These are phyloP conservation scores for Nymphalis c-album DNA, from an alignment of 2,888 invertebrate genomes.

Conservation along the genomic window DNA sequence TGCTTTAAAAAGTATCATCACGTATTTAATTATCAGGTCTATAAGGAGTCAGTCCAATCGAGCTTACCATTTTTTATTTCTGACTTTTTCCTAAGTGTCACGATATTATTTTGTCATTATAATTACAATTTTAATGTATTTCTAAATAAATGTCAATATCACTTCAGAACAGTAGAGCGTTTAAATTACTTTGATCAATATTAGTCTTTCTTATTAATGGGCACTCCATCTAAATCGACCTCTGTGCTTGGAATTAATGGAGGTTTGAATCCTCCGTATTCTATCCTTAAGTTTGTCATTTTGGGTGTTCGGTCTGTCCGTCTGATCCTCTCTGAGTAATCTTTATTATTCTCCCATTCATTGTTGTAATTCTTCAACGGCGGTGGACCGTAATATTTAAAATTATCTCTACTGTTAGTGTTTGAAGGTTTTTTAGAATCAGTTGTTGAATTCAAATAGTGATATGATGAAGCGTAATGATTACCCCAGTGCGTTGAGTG, in stretches of 20 bases:
- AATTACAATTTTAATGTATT: too few species aligned
- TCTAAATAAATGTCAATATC: too few species aligned
- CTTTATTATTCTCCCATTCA: conserved; percentile 54
- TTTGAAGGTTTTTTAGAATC: conserved; percentile 38
- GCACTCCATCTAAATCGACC: conserved; percentile 87
- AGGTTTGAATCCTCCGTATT: conserved; percentile 91
- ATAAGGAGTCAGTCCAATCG: too few species aligned
- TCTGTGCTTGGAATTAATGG: conserved; percentile 90
- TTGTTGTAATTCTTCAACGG: conserved; percentile 61
- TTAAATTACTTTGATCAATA: too few species aligned
- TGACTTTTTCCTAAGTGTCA: too few species aligned
- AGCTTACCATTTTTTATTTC: too few species aligned
- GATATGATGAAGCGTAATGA: conserved; percentile 66
- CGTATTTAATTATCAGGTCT: too few species aligned
- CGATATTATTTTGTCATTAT: too few species aligned
- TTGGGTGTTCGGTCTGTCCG: conserved; percentile 81
- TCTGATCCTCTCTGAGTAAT: conserved; percentile 72
- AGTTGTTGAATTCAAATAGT: conserved; percentile 59
- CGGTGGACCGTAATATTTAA: conserved; percentile 75
- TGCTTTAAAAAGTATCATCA: too few species aligned
- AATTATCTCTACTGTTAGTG: conserved; percentile 41
- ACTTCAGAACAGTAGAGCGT: too few species aligned
- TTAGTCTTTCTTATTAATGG: conserved; percentile 65
- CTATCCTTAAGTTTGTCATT: conserved; percentile 82
- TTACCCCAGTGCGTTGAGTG: conserved; percentile 65